phyloP scores from a whole-genome alignment of 2,113 vertebrate genomes.

The Lagenorhynchus albirostris region DNA sequence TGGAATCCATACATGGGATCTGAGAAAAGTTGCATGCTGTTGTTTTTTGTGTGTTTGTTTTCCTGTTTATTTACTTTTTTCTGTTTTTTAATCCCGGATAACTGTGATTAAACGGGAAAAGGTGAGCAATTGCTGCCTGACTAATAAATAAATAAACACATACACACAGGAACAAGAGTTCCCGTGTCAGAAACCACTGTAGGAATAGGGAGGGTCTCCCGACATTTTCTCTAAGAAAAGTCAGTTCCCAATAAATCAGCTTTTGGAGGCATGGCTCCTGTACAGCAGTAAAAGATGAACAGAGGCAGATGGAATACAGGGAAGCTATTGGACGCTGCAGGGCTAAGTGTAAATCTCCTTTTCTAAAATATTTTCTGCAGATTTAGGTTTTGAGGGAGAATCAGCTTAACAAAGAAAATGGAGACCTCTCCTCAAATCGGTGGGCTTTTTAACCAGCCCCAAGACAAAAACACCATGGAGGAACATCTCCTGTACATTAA shows the following conservation, averaged over 20 bases:
- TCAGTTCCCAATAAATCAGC: not conserved
- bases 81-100: not conserved
- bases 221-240: constrained; percentile 19
- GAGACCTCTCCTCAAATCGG: not conserved
- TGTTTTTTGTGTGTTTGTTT: not conserved
- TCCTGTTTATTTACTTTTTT: not conserved
- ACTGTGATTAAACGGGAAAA: not conserved
- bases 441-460: not conserved
- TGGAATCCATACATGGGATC: not conserved
- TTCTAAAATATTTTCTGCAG: not conserved
- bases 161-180: not conserved
- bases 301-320: not conserved
- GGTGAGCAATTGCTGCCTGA: not conserved
- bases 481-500: not conserved
- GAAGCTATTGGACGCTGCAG: not conserved
- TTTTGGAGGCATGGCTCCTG: not conserved
- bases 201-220: not conserved
- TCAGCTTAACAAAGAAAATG: not conserved
- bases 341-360: not conserved
- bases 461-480: not conserved
- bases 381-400: not conserved
- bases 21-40: not conserved
- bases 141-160: not conserved
- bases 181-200: not conserved
- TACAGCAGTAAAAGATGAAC: not conserved